phyloP scores from a whole-genome alignment of 2,113 vertebrate species.

The Percina caprodes region DNA sequence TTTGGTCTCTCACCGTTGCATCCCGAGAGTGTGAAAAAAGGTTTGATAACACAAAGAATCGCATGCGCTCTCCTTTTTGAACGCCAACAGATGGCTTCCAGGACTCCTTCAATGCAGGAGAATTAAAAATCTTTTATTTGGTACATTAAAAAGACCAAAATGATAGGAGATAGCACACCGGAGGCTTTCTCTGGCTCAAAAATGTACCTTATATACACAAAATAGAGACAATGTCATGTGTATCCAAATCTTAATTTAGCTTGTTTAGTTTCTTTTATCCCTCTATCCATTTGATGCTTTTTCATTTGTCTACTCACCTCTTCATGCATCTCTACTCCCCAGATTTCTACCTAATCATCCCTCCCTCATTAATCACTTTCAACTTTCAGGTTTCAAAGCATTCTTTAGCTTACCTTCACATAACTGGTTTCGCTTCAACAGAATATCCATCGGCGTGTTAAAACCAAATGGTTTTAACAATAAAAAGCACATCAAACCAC shows the following conservation, averaged over 20 bases:
- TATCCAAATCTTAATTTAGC: neutral
- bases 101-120: slow-evolving; percentile 31
- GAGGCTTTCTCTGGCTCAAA: neutral
- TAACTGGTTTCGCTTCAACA: slow-evolving; percentile 8
- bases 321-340: neutral
- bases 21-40: slow-evolving; percentile 45
- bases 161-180: neutral
- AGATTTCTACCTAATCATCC: neutral
- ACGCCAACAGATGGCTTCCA: slow-evolving; percentile 64
- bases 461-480: slow-evolving; percentile 36
- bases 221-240: neutral
- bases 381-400: slow-evolving; percentile 2
- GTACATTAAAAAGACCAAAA: neutral
- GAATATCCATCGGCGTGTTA: slow-evolving; percentile 19
- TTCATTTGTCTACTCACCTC: neutral
- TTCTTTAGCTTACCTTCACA: neutral
- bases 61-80: slow-evolving; percentile 18
- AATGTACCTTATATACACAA: neutral
- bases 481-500: slow-evolving; percentile 44
- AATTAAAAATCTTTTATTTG: slow-evolving; percentile 18
- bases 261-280: neutral
- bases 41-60: slow-evolving; percentile 49
- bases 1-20: slow-evolving; percentile 33
- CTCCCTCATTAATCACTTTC: neutral
- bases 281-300: neutral